Percentiles rank a stretch among this genome's conserved stretches.
Evolutionary conservation across 1,140 invertebrate species (phyloP).

Genomic region (Idris sp.): DNA sequence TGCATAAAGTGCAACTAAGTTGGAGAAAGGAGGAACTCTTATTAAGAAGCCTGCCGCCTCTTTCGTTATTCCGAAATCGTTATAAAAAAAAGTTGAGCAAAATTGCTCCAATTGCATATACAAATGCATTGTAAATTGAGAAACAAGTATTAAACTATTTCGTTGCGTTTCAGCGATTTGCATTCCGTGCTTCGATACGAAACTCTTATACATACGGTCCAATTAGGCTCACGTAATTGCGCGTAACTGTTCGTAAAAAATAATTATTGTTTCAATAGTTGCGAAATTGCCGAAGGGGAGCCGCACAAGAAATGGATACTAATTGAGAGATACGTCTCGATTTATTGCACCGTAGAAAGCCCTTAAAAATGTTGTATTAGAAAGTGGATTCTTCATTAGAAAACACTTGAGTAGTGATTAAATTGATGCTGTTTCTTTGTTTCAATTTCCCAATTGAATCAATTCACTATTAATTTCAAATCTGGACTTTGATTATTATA

Average conservation of each 20-base stretch:
- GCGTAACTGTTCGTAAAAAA: constrained; percentile 23
- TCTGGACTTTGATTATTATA: too few species aligned
- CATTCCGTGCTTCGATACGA: constrained; percentile 38
- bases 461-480: too few species aligned
- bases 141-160: constrained; percentile 37
- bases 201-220: constrained; percentile 14
- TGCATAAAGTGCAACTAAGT: constrained; percentile 31
- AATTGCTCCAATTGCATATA: constrained; percentile 35
- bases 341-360: constrained; percentile 27
- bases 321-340: constrained; percentile 26
- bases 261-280: constrained; percentile 38
- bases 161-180: constrained; percentile 40
- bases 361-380: constrained; percentile 37
- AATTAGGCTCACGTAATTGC: constrained; percentile 40
- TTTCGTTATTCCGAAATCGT: constrained; percentile 34
- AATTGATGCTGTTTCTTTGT: constrained; percentile 12
- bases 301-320: constrained; percentile 10
- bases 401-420: constrained; percentile 12
- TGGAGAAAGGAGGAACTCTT: constrained; percentile 5
- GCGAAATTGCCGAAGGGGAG: constrained; percentile 9
- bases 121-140: constrained; percentile 45
- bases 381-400: constrained; percentile 49
- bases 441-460: neutral
- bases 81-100: constrained; percentile 31
- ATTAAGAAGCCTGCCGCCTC: neutral